Conservation (phyloP, 2,113 vertebrate genomes). For the Mormoops blainvillei region DNA sequence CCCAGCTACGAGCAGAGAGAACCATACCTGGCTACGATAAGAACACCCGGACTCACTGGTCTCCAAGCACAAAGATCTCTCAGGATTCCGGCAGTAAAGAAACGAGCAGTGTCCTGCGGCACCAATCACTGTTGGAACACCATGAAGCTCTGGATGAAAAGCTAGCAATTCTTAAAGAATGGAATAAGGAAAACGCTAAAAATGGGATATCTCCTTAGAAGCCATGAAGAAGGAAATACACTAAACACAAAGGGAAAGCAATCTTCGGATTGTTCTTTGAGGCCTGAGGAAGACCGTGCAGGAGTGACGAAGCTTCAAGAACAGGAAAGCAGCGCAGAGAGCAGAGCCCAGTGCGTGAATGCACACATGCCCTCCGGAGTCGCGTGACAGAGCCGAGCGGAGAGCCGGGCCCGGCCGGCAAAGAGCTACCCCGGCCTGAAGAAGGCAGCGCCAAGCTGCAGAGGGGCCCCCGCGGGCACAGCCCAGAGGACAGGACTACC, state of each 20-base stretch:
- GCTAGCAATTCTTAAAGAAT: conserved; percentile 88
- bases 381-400: conserved; percentile 86
- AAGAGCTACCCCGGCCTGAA: conserved; percentile 89
- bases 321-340: conserved; percentile 86
- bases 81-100: conserved; percentile 90
- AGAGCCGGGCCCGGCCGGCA: conserved; percentile 88
- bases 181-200: conserved; percentile 85
- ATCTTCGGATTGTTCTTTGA: conserved; percentile 86
- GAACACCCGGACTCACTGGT: conserved; percentile 91
- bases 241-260: conserved; percentile 89
- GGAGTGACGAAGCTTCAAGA: conserved; percentile 84
- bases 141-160: conserved; percentile 94
- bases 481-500: neutral
- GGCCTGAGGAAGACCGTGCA: conserved; percentile 83
- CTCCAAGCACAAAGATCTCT: conserved; percentile 88
- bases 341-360: conserved; percentile 86
- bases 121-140: conserved; percentile 89
- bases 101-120: conserved; percentile 91
- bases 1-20: conserved; percentile 91
- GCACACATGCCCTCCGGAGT: conserved; percentile 81
- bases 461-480: conserved; percentile 83
- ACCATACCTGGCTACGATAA: conserved; percentile 84
- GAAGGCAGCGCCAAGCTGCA: conserved; percentile 88
- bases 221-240: conserved; percentile 83
- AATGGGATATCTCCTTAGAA: conserved; percentile 82